These are phyloP conservation scores for Pardosa pseudoannulata DNA, from an alignment of 2,888 invertebrate genomes.

Conservation along the genomic window DNA sequence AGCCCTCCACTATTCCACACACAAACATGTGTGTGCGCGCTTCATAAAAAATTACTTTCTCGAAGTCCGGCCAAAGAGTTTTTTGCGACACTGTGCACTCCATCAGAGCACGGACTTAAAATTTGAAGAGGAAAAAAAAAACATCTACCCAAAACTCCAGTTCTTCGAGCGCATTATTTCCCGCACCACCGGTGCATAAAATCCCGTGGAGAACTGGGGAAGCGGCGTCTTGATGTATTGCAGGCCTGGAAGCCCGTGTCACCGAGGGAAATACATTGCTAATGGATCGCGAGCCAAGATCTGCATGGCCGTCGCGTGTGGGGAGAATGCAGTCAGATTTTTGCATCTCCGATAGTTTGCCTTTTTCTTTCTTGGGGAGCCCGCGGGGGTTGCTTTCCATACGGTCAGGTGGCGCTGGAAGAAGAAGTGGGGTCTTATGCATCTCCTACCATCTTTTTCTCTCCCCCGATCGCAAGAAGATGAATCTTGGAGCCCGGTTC, in stretches of 20 bases:
- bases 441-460: background rate
- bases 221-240: conserved; percentile 65
- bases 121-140: conserved; percentile 38
- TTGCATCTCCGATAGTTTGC: conserved; percentile 58
- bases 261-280: conserved; percentile 70
- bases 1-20: conserved; percentile 9
- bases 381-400: conserved; percentile 56
- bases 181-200: conserved; percentile 72
- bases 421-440: background rate
- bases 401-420: conserved; percentile 52
- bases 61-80: conserved; percentile 57
- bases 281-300: conserved; percentile 66
- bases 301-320: conserved; percentile 65
- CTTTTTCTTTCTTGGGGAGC: conserved; percentile 31
- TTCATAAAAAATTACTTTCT: conserved; percentile 63
- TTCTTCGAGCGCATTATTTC: conserved; percentile 62
- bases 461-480: background rate
- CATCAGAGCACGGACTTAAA: conserved; percentile 63
- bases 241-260: conserved; percentile 40
- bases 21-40: conserved; percentile 4
- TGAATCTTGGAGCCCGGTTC: background rate
- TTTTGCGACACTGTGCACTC: conserved; percentile 45
- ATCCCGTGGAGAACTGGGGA: conserved; percentile 58
- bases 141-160: background rate
- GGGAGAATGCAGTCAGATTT: conserved; percentile 61